Conservation (phyloP, 2,113 vertebrate species). For the Egretta garzetta region DNA sequence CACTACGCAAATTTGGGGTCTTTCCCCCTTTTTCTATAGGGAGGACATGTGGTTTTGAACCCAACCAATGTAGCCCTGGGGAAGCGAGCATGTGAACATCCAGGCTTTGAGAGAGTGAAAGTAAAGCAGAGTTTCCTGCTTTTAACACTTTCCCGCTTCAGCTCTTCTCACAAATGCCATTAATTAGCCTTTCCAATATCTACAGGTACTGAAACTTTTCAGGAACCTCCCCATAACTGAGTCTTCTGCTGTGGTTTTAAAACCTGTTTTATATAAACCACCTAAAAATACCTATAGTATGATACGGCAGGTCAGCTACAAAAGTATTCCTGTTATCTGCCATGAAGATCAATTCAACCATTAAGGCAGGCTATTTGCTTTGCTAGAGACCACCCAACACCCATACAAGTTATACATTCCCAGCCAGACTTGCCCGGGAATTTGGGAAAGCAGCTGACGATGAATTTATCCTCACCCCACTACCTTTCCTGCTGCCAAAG, state of each 20-base stretch:
- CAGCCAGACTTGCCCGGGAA: neutral
- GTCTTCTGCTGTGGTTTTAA: neutral
- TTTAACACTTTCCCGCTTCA: neutral
- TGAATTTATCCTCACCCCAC: neutral
- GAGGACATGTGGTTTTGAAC: neutral
- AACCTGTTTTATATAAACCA: neutral
- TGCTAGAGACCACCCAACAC: neutral
- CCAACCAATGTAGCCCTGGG: rapidly evolving
- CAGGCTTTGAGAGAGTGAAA: rapidly evolving
- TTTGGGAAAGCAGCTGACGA: neutral
- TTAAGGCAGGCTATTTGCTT: neutral
- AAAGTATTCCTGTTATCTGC: neutral
- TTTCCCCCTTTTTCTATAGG: neutral
- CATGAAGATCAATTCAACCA: neutral
- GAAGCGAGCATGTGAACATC: rapidly evolving
- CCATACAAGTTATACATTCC: neutral
- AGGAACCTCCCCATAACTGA: neutral
- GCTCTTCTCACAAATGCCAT: neutral
- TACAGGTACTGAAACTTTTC: neutral
- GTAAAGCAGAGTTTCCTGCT: neutral
- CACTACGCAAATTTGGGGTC: rapidly evolving
- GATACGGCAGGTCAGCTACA: neutral
- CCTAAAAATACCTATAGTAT: neutral
- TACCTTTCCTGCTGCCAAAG: neutral
- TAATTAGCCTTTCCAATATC: neutral